phyloP scores from a whole-genome alignment of 1,140 invertebrate species.

The Ceratina calcarata region DNA sequence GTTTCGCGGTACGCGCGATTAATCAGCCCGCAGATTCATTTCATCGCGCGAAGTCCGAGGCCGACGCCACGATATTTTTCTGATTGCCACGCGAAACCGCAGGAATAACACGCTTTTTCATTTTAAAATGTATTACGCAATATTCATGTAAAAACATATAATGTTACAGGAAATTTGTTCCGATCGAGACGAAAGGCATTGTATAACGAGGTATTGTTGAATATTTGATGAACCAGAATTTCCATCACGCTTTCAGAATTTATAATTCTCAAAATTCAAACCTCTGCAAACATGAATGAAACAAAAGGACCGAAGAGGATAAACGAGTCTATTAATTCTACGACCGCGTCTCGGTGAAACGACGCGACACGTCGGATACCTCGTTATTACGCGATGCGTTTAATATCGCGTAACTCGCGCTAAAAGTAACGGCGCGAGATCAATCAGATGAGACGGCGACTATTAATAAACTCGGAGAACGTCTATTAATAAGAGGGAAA shows the following conservation, averaged over 20 bases:
- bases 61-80: constrained; percentile 7
- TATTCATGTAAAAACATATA: too few species aligned
- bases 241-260: too few species aligned
- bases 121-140: too few species aligned
- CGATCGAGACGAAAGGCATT: too few species aligned
- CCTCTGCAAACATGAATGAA: too few species aligned
- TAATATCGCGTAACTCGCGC: constrained; percentile 5
- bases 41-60: background rate
- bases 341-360: background rate
- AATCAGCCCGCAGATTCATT: constrained; percentile 23
- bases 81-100: background rate
- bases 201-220: too few species aligned
- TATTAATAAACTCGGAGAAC: constrained; percentile 40
- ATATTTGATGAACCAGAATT: too few species aligned
- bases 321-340: background rate
- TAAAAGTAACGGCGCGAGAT: constrained; percentile 30
- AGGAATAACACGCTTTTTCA: too few species aligned
- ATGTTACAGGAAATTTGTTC: too few species aligned
- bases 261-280: too few species aligned
- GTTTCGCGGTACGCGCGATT: constrained; percentile 13
- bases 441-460: constrained; percentile 16
- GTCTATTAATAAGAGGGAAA: constrained; percentile 42
- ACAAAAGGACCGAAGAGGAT: background rate
- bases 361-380: background rate
- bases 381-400: constrained; percentile 6